These are phyloP conservation scores for Caloenas nicobarica DNA, from an alignment of 2,113 vertebrate genomes.

Conservation along the genomic window DNA sequence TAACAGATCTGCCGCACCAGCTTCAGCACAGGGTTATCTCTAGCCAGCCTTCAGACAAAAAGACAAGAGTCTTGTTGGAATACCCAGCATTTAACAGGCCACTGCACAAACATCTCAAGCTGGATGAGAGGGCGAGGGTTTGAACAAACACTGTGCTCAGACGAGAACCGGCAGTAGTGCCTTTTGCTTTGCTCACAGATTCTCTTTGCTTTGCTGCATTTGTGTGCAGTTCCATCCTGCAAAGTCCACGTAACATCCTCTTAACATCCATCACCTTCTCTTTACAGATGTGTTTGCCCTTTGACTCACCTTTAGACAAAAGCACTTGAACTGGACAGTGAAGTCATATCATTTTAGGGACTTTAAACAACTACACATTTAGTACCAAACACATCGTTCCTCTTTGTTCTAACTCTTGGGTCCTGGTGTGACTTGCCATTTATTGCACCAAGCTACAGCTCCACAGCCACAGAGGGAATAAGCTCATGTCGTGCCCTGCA, in stretches of 20 bases:
- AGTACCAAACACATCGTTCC: not conserved
- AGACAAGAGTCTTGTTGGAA: not conserved
- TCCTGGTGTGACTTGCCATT: not conserved
- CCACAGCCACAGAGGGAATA: accelerated
- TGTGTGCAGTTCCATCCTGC: not conserved
- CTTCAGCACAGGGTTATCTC: not conserved
- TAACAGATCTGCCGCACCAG: not conserved
- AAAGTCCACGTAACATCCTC: not conserved
- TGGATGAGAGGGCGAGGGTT: not conserved
- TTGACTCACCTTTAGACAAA: not conserved
- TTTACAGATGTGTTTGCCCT: not conserved
- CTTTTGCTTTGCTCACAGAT: not conserved
- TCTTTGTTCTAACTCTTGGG: not conserved
- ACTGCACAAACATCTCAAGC: not conserved
- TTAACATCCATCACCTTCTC: not conserved
- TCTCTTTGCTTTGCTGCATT: not conserved
- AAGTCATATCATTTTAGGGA: not conserved
- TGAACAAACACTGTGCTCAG: not conserved
- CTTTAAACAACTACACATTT: not conserved
- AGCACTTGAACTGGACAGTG: not conserved
- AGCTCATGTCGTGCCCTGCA: accelerated
- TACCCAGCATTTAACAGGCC: not conserved
- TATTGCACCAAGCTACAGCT: not conserved
- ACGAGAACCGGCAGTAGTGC: accelerated
- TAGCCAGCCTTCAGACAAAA: not conserved